Base-by-base conservation (phyloP, 2,113 vertebrate species). In the Nyctibius bracteatus region DNA sequence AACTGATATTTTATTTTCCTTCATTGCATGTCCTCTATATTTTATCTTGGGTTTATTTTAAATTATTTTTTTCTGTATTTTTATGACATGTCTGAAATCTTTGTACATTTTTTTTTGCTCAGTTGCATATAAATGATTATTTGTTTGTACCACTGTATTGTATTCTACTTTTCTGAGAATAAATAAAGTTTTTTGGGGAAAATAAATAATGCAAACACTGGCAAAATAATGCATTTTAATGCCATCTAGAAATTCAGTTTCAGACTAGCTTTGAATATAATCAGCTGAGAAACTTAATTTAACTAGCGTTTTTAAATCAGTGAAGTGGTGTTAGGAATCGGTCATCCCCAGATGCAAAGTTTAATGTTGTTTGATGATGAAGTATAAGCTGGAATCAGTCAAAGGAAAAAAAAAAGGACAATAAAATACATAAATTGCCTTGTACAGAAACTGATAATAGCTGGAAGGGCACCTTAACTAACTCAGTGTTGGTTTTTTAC, bases 81-180 rank as follows among this genome's bases (percentile, higher is more conserved):
- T 95, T 92, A 95, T 94, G 90, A 78, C 90, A 37, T 95, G 51
- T 95, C 91, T 96, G 84, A 90, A 95, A 92, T 90, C 93, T 95
- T 85, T 97, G 96, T 97, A 97, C 95, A 71, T 96, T 92, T 92
- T n/a, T 92, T n/a, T 94, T 95, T 94, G 81, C 92, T 97, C 90
- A 96, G 88, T 96, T 94, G 90, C 95, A 70, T 97, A 96, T 93
- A 95, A 97, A 95, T 95, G 94, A 96, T 93, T 80, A 92, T 94
- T 79, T 97, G 91, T 97, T 97, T 97, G 96, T 97, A 97, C 71
- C 68, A 43, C 59, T 97, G 96, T 96, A 95, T 93, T 97, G 96
- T 97, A 94, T 91, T 90, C 75, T 94, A 73, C 91, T 96, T 94
- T 95, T 96, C 94, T 94, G 87, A 94, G 75, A 94, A 95, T 84